These are phyloP conservation scores for Drosophila mayri DNA, from an alignment of 1,140 invertebrate genomes.

Conservation along the genomic window DNA sequence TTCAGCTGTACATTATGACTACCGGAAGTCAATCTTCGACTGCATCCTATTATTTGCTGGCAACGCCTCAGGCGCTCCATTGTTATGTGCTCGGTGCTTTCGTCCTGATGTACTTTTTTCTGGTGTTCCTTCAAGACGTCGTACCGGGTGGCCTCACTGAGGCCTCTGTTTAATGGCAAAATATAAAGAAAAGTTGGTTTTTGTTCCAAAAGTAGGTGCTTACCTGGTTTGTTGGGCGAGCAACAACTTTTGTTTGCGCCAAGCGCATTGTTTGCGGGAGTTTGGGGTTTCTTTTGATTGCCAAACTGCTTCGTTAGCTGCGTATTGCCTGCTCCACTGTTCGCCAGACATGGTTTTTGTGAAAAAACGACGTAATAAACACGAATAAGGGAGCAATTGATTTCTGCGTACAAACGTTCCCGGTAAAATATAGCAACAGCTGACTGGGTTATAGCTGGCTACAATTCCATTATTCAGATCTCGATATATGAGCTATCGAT, in stretches of 20 bases:
- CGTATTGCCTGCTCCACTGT: conserved; percentile 13
- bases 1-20: background rate
- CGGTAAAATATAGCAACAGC: background rate
- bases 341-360: conserved; percentile 14
- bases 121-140: conserved; percentile 43
- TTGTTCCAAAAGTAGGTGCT: background rate
- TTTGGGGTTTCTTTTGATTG: background rate
- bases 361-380: background rate
- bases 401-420: background rate
- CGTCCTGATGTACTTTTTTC: conserved; percentile 2
- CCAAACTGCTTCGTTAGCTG: conserved; percentile 35
- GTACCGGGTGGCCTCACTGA: background rate
- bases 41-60: conserved; percentile 13
- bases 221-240: conserved; percentile 49
- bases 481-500: background rate
- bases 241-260: conserved; percentile 57
- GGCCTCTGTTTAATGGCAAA: background rate
- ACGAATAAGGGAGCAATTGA: background rate
- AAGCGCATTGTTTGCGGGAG: conserved; percentile 37
- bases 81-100: conserved; percentile 1
- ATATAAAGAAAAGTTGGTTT: background rate
- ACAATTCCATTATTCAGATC: background rate
- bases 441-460: background rate
- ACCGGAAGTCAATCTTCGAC: background rate
- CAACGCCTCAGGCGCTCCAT: conserved; percentile 34